phyloP scores from a whole-genome alignment of 2,113 vertebrate genomes.

The Macquaria ambigua region DNA sequence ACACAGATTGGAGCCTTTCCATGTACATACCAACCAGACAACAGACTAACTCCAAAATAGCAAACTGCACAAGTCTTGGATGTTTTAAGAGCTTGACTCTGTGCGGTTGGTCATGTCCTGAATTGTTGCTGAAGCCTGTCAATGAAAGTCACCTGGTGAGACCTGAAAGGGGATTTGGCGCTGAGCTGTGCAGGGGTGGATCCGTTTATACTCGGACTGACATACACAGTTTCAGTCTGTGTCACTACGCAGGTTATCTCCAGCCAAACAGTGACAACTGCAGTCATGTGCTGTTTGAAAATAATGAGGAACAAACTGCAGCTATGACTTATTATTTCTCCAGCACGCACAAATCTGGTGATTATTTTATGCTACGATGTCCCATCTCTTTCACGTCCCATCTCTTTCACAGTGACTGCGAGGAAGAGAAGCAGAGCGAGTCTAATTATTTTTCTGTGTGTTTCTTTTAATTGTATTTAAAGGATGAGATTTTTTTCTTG shows the following conservation, averaged over 20 bases:
- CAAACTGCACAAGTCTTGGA: constrained; percentile 66
- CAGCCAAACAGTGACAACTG: constrained; percentile 35
- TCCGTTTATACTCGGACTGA: constrained; percentile 66
- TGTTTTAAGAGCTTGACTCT: constrained; percentile 58
- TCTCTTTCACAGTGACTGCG: background rate
- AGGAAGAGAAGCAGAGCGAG: background rate
- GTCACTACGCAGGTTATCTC: constrained; percentile 38
- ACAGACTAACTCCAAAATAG: constrained; percentile 81
- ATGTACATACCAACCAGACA: constrained; percentile 75
- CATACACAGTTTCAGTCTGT: constrained; percentile 49
- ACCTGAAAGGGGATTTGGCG: constrained; percentile 34
- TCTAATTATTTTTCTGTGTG: constrained; percentile 3
- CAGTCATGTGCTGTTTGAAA: constrained; percentile 33
- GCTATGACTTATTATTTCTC: constrained; percentile 44
- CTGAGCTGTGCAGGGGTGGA: constrained; percentile 38
- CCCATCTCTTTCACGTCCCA: background rate
- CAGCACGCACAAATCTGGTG: constrained; percentile 33
- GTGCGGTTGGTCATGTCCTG: constrained; percentile 38
- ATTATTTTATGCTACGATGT: constrained; percentile 44
- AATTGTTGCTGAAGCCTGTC: constrained; percentile 62
- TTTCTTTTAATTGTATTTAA: constrained; percentile 12
- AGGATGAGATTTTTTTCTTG: background rate
- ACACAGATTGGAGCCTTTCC: constrained; percentile 64
- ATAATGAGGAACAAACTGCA: constrained; percentile 65
- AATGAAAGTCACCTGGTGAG: constrained; percentile 65